These are phyloP conservation scores for Ditylenchus weischeri DNA, from an alignment of 2,888 invertebrate genomes.

Conservation along the genomic window DNA sequence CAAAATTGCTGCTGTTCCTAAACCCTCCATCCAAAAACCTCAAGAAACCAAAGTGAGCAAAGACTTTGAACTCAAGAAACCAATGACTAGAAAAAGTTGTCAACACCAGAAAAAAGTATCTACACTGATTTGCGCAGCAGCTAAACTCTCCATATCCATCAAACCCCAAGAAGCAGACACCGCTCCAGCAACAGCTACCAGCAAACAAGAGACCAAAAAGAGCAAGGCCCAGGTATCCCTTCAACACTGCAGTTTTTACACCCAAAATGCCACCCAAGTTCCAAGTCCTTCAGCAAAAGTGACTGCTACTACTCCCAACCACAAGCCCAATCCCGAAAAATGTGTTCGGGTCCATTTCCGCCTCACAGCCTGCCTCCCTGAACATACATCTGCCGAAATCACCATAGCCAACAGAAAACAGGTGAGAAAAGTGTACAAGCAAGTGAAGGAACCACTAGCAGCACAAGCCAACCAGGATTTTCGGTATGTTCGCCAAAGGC, in stretches of 20 bases:
- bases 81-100: background rate
- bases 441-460: conserved; percentile 8
- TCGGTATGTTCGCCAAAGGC: background rate
- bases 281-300: background rate
- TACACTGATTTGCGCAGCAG: background rate
- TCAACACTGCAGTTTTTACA: conserved; percentile 54
- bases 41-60: conserved; percentile 19
- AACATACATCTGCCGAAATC: background rate
- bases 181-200: background rate
- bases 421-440: background rate
- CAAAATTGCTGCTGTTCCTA: too few relatives aligned
- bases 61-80: background rate
- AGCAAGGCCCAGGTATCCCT: conserved; percentile 49
- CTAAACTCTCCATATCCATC: conserved; percentile 6
- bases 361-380: conserved; percentile 45
- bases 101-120: conserved; percentile 3
- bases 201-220: conserved; percentile 17
- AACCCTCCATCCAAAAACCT: too few relatives aligned
- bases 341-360: conserved; percentile 50
- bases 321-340: conserved; percentile 31
- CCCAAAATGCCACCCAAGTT: conserved; percentile 27
- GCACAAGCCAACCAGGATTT: conserved; percentile 16
- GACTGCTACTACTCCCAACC: too few relatives aligned
- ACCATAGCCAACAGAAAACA: background rate
- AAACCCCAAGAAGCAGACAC: conserved; percentile 14